phyloP scores from a whole-genome alignment of 1,140 invertebrate genomes.

The Bathynomus jamesi region DNA sequence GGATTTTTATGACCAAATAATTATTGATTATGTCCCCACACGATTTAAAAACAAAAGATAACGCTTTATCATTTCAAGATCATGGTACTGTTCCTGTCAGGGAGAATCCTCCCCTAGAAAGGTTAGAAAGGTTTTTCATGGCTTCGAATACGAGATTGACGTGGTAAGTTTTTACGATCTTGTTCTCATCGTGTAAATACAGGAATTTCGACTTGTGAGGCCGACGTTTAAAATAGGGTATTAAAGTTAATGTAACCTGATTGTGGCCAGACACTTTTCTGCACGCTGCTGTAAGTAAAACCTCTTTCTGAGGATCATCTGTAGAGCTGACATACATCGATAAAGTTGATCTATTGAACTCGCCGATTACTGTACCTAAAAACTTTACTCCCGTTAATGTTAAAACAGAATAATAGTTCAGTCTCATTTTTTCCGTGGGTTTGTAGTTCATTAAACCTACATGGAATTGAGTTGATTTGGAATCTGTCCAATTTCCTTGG shows the following conservation, averaged over 20 bases:
- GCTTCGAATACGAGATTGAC: background rate
- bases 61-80: too few species aligned
- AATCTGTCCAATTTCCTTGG: background rate
- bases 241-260: background rate
- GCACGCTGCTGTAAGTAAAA: background rate
- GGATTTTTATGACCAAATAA: too few species aligned
- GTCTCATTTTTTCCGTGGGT: background rate
- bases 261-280: background rate
- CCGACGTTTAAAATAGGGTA: background rate
- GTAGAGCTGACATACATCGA: background rate
- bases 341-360: background rate
- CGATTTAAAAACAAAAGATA: too few species aligned
- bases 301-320: background rate
- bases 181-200: background rate
- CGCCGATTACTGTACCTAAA: background rate
- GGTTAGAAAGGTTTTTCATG: background rate
- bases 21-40: too few species aligned
- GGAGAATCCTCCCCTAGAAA: background rate
- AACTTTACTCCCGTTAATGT: background rate
- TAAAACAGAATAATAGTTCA: background rate
- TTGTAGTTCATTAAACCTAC: background rate
- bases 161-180: background rate
- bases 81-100: background rate
- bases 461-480: background rate
- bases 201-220: background rate